Base-by-base conservation (phyloP, 1,140 invertebrate species). In the Drosophila saltans region DNA sequence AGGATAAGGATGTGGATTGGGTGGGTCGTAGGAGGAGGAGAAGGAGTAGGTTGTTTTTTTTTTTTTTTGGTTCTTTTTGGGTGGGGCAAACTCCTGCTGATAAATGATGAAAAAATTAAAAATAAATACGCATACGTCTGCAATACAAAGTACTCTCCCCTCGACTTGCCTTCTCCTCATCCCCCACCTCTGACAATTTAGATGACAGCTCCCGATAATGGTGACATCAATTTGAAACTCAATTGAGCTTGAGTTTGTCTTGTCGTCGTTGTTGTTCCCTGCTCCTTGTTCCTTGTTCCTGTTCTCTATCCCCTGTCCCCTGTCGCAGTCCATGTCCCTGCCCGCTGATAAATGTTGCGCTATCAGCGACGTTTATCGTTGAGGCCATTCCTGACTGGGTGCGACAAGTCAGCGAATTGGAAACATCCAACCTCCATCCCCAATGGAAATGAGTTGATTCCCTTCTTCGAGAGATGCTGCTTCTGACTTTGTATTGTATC, bases 211-310 rank as follows among this genome's bases (percentile, higher is more conserved):
- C 66, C 77, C 67, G 90, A 91, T 91, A 91, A 91, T 91, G 85
- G 84, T 84, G 81, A 91, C 90, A 91, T 91, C 90, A 91, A 91
- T 91, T 91, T 91, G 84, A 90, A 86, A 91, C 90, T 86, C 90
- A 91, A 91, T 91, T 91, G 90, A 90, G 90, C 83, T 78, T 70
- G 57, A 30, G 66, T 67, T 74, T 43, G 55, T 65, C 56, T 64
- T 52, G 61, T 69, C 4, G 21, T 28, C 64, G 56, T 43, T 67
- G 43, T 62, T 40, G 8, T 40, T 56, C 28, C 21, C 48, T 28
- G 30, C 57, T 6, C 33, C 33, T 4, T 30, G 28, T 30, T 3
- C 10, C n/a, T 5, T 61, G 59, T 68, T 33, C 3, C 39, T 45
- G 8, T 40, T 36, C 40, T 21, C 39, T 65, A 16, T 30, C 66